A percentile compares a stretch with the other conserved stretches of the same genome.
Conservation (phyloP, 2,113 vertebrate genomes). For the Mola mola region DNA sequence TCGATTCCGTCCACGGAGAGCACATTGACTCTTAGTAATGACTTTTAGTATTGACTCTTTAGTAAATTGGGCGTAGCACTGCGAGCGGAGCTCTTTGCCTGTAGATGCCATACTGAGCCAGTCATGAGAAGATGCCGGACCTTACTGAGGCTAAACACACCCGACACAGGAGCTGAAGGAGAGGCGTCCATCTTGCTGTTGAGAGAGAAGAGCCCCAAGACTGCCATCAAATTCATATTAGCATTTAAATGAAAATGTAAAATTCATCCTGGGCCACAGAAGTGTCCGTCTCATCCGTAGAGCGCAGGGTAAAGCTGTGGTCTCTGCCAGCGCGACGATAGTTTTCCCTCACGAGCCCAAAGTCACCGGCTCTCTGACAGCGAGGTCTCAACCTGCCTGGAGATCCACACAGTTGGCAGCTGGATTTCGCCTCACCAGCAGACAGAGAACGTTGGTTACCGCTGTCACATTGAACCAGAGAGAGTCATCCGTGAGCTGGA, state of each 20-base stretch:
- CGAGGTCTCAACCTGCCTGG: constrained; percentile 16
- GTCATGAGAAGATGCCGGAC: constrained; percentile 1
- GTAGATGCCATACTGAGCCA: constrained; percentile 1
- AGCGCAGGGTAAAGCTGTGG: neutral
- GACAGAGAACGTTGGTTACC: constrained; percentile 39
- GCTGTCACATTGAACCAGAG: constrained; percentile 39
- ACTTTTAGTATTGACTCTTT: constrained; percentile 49
- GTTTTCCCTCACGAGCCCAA: neutral
- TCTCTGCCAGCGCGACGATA: constrained; percentile 19
- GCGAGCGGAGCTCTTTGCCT: constrained; percentile 2
- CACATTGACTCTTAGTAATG: constrained; percentile 25
- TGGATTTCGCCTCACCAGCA: constrained; percentile 15
- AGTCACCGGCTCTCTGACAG: neutral
- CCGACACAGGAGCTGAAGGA: constrained; percentile 1
- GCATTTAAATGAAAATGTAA: constrained; percentile 73
- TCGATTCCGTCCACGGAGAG: constrained; percentile 10
- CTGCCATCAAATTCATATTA: constrained; percentile 70
- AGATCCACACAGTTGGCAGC: constrained; percentile 25
- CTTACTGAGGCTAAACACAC: neutral
- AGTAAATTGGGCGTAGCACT: constrained; percentile 24
- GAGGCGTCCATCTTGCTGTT: constrained; percentile 21
- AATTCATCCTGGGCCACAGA: constrained; percentile 36
- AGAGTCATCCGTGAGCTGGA: neutral
- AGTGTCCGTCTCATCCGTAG: constrained; percentile 4
- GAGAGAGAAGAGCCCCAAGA: constrained; percentile 43